A percentile compares a stretch with the other conserved stretches of the same genome.
These are phyloP conservation scores for Octodon degus DNA, from an alignment of 2,113 vertebrate genomes.

Conservation along the genomic window DNA sequence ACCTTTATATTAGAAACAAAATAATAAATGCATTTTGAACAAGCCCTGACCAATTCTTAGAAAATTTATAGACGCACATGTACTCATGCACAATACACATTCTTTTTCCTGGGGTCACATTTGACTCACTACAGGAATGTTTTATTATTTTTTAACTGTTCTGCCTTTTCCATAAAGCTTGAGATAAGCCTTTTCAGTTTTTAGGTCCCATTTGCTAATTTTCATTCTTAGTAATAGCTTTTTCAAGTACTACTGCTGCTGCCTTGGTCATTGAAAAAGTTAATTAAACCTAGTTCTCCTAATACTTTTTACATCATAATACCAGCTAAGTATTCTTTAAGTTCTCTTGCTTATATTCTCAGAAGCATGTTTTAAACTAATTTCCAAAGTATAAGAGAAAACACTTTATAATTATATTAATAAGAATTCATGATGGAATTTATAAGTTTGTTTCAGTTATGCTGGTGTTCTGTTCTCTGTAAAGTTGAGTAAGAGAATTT, in stretches of 20 bases:
- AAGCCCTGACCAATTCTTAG: neutral
- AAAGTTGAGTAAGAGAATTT: neutral
- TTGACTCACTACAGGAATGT: neutral
- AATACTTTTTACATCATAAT: neutral
- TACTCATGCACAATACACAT: accelerated
- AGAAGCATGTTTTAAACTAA: conserved; percentile 29
- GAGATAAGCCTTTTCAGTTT: neutral
- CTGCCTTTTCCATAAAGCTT: neutral
- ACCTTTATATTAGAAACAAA: conserved; percentile 35
- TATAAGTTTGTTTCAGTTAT: neutral
- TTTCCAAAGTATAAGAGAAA: conserved; percentile 45
- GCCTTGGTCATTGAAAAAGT: neutral
- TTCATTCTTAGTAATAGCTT: neutral
- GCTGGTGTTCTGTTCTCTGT: neutral
- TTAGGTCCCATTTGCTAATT: conserved; percentile 1
- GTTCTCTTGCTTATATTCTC: neutral
- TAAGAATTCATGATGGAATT: neutral
- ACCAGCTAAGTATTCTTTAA: neutral
- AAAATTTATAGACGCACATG: neutral
- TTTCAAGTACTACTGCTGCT: neutral
- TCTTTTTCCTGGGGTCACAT: conserved; percentile 11
- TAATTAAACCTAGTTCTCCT: neutral
- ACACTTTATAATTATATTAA: conserved; percentile 2
- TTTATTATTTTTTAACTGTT: conserved; percentile 1
- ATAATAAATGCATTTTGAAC: neutral